Base-by-base conservation (phyloP, 2,113 vertebrate genomes). In the Phoxinus phoxinus region DNA sequence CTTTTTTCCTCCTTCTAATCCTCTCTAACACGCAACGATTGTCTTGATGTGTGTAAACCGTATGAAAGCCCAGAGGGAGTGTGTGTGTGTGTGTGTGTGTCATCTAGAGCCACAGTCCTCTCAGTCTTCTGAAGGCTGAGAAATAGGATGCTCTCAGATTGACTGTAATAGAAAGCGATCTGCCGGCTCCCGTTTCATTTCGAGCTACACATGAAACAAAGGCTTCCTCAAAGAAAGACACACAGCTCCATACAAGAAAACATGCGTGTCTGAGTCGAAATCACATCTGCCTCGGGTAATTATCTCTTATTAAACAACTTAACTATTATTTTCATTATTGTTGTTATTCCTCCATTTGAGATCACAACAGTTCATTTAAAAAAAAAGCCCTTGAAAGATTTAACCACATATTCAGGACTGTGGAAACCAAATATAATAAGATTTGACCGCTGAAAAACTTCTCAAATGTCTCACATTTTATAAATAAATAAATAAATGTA, bases 151-250 rank as follows among this genome's bases (percentile, higher is more conserved):
- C 73, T 65, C 0, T 41, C 63, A 41, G 59, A 72, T 23, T 69
- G 82, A 46, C 81, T 87, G 83, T 74, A 89, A 90, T 86, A 88
- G 86, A 91, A 90, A 81, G 86, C 91, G 93, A 92, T 92, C 87
- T 74, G 83, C 25, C 79, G 86, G 87, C 85, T 91, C 86, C 89
- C 82, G 83, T 88, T 88, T 87, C 86, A 89, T 80, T 81, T 87
- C 87, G 91, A 88, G 81, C 81, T 76, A 86, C 90, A 89, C 51
- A 82, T 83, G 90, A 91, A 87, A 85, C 81, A 59, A 83, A 61
- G 84, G 0, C 46, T 79, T 80, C 76, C 88, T 93, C 92, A 92
- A 94, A 93, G 90, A 46, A 61, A 75, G 9, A 6, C 56, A 74
- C 65, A 79, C 56, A 88, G 84, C 30, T 35, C 71, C 59, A 67